Evolutionary conservation across 1,140 invertebrate genomes (phyloP).

Genomic region (Diorhabda elongata): DNA sequence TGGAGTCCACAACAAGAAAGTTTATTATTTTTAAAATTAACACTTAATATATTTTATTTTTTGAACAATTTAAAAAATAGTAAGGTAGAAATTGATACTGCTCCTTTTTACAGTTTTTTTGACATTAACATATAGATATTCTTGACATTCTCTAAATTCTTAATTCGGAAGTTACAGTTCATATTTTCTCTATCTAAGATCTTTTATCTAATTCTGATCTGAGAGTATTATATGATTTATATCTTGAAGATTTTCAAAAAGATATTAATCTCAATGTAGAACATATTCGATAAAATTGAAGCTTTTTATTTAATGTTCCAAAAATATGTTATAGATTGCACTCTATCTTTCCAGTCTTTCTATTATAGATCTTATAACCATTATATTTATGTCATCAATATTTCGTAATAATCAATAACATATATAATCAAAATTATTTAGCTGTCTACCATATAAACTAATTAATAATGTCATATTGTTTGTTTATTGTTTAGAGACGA

Average conservation of each 20-base stretch:
- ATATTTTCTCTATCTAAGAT: background rate
- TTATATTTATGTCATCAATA: background rate
- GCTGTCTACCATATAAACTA: background rate
- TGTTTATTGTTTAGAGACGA: slow-evolving; percentile 29
- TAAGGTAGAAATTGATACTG: background rate
- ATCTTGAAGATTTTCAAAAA: background rate
- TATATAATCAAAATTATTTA: background rate
- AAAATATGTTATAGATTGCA: background rate
- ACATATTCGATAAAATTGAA: background rate
- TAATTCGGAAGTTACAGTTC: background rate
- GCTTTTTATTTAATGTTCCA: background rate
- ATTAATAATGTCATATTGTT: background rate
- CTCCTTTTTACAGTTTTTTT: background rate
- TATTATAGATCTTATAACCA: background rate
- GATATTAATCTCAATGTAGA: background rate
- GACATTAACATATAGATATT: background rate
- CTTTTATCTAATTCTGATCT: background rate
- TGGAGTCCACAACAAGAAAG: background rate
- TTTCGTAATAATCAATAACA: background rate
- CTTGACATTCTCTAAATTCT: background rate
- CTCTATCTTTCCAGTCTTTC: background rate
- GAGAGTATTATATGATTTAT: background rate
- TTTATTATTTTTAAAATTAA: background rate
- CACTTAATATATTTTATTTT: background rate
- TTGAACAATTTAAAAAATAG: background rate